Conservation (phyloP, 2,888 invertebrate species). For the Chloroclystis v-ata region DNA sequence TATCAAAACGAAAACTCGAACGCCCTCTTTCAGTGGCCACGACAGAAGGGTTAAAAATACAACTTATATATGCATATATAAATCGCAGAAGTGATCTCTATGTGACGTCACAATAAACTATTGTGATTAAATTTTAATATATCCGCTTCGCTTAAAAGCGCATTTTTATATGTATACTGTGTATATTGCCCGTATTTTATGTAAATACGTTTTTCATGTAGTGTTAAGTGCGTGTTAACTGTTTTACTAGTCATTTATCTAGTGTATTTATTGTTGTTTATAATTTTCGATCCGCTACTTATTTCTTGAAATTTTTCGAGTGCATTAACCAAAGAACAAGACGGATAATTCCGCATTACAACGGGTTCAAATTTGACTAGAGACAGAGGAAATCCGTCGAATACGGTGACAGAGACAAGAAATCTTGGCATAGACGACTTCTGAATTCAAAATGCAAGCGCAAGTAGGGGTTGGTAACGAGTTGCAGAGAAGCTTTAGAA, state of each 20-base stretch:
- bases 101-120: slow-evolving; percentile 72
- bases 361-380: background rate
- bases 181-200: slow-evolving; percentile 55
- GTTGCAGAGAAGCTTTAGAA: slow-evolving; percentile 72
- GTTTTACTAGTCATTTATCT: slow-evolving; percentile 76
- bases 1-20: slow-evolving; percentile 56
- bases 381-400: background rate
- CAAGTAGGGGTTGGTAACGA: slow-evolving; percentile 67
- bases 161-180: too few species aligned
- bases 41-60: slow-evolving; percentile 50
- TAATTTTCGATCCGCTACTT: slow-evolving; percentile 26
- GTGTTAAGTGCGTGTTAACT: slow-evolving; percentile 58
- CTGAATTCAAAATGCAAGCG: slow-evolving; percentile 58
- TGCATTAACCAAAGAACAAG: slow-evolving; percentile 51
- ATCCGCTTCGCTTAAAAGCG: slow-evolving; percentile 55
- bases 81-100: slow-evolving; percentile 70
- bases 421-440: slow-evolving; percentile 20
- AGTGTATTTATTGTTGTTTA: slow-evolving; percentile 64
- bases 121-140: slow-evolving; percentile 57
- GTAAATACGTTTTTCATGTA: too few species aligned
- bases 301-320: slow-evolving; percentile 36
- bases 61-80: slow-evolving; percentile 75
- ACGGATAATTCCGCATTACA: background rate
- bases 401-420: background rate
- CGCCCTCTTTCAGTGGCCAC: slow-evolving; percentile 73